Evolutionary conservation across 2,888 invertebrate genomes (phyloP), one percentile per base, ranked within the genome.

Genomic region (Anodontia alba): DNA sequence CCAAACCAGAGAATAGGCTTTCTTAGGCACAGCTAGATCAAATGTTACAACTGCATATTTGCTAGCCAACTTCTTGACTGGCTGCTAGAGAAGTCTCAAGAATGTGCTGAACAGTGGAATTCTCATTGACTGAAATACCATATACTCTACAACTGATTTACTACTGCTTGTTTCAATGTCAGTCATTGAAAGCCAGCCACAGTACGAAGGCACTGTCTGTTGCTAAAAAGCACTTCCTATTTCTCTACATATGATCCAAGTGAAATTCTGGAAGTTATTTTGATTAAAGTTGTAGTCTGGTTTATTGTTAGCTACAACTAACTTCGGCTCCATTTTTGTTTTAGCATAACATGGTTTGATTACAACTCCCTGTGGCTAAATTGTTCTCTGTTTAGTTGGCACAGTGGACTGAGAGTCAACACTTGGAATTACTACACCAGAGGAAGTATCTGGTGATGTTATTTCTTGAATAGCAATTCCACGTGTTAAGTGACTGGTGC

Each of bases 1-100:
- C 84, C 81, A 86, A 0, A 78, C 76, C 0, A 84, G 5, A 43
- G 54, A 15, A 38, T 81, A 84, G 29, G 80, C 87, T 68, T 84
- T 84, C 31, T 72, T 87, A 0, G 83, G 78, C 15, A 81, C 81
- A 29, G 86, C 82, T 26, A 86, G 33, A 42, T 86, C 82, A 77
- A 86, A 87, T 23, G 86, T 86, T 0, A 86, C 78, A 54, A 86
- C 67, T 0, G 83, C 77, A 68, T 81, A 81, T 12, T 70, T 54
- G 29, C 78, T 54, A 68, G 31, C 20, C 73, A n/a, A n/a, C n/a
- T n/a, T n/a, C n/a, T n/a, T n/a, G n/a, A n/a, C n/a, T n/a, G n/a
- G n/a, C 57, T 38, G 75, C 86, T 5, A 71, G 33, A n/a, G 85
- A 88, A 2, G 71, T 38, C 54, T 84, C 73, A 15, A 87, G 31